Evolutionary conservation across 2,113 vertebrate genomes (phyloP).

Genomic region (Turdus rufiventris): DNA sequence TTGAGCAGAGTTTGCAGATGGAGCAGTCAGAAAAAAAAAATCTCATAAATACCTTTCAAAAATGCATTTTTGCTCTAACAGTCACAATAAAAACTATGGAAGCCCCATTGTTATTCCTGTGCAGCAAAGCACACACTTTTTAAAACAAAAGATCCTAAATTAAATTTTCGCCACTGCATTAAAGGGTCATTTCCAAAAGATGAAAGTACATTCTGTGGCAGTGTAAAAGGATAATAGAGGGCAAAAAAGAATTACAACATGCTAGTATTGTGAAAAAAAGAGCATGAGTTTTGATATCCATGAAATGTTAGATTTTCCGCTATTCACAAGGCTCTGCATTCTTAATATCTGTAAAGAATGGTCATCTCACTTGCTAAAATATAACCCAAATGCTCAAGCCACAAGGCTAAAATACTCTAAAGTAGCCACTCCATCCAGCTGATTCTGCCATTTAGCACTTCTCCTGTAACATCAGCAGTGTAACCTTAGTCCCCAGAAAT

Average conservation of each 20-base stretch:
- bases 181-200: constrained; percentile 31
- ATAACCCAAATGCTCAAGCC: not conserved
- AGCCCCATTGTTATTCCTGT: not conserved
- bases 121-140: not conserved
- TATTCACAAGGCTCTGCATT: constrained; percentile 53
- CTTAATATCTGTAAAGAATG: constrained; percentile 65
- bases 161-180: constrained; percentile 31
- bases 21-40: not conserved
- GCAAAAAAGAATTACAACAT: constrained; percentile 31
- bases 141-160: constrained; percentile 19
- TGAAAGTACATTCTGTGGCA: constrained; percentile 22
- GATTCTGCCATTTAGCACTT: constrained; percentile 42
- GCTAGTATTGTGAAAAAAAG: constrained; percentile 25
- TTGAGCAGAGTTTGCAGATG: not conserved
- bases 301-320: constrained; percentile 65
- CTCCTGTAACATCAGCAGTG: constrained; percentile 7
- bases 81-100: not conserved
- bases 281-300: constrained; percentile 41
- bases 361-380: constrained; percentile 49
- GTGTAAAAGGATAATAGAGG: constrained; percentile 37
- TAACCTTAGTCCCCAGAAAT: constrained; percentile 43
- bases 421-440: constrained; percentile 35
- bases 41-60: not conserved
- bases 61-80: not conserved
- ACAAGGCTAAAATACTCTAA: constrained; percentile 10